Percentiles rank a stretch among this genome's conserved stretches.
phyloP scores from a whole-genome alignment of 2,113 vertebrate species.

The Mastomys natalensis region DNA sequence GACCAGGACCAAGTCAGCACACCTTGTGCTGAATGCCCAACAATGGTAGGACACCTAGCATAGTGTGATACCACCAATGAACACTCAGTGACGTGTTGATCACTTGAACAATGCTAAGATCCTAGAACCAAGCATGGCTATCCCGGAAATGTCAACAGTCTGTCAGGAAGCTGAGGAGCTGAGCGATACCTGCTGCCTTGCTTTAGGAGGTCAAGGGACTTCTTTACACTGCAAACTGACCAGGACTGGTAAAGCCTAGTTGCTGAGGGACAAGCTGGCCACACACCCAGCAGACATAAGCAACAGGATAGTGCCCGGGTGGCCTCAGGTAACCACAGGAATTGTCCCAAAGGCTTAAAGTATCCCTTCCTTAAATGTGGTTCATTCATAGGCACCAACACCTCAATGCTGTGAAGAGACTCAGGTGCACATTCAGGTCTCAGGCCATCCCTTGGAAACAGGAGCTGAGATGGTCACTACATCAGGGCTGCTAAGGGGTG shows the following conservation, averaged over 20 bases:
- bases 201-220: not conserved
- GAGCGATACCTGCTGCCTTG: not conserved
- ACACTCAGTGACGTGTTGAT: not conserved
- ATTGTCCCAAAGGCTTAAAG: not conserved
- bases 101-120: not conserved
- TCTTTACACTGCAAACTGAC: not conserved
- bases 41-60: not conserved
- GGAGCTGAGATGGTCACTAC: too few species aligned
- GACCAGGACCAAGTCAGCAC: not conserved
- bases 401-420: not conserved
- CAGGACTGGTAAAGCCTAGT: not conserved
- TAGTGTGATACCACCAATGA: rapidly evolving
- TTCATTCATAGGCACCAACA: not conserved
- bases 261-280: rapidly evolving
- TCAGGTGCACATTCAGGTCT: not conserved
- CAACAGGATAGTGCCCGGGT: not conserved
- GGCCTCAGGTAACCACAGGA: not conserved
- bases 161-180: not conserved
- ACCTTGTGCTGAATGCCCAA: not conserved
- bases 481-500: not conserved
- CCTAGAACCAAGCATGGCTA: not conserved
- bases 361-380: not conserved
- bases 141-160: not conserved
- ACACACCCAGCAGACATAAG: not conserved
- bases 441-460: rapidly evolving